These are phyloP conservation scores for Cotesia chilonis DNA, from an alignment of 1,140 invertebrate species.

Conservation along the genomic window DNA sequence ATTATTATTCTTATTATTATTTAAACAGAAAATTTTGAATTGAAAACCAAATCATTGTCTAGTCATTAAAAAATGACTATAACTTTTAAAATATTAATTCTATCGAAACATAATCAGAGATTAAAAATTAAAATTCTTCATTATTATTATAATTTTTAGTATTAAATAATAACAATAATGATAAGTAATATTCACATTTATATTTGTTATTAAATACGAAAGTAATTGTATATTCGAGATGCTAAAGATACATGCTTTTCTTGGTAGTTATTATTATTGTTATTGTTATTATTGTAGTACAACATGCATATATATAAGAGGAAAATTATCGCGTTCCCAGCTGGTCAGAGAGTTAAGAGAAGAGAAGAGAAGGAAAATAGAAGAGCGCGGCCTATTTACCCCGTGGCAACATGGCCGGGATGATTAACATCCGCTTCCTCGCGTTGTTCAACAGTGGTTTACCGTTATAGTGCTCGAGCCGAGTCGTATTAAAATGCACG, in stretches of 20 bases:
- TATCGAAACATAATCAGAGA: no score
- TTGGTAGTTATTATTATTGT: not conserved
- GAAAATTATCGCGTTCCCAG: constrained; percentile 42
- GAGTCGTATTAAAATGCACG: constrained; percentile 45
- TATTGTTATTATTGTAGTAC: not conserved
- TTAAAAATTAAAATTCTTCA: no score
- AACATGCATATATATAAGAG: constrained; percentile 39
- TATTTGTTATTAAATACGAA: not conserved
- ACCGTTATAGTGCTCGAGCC: constrained; percentile 33
- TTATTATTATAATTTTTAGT: no score
- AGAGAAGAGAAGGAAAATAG: constrained; percentile 15
- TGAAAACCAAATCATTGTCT: no score
- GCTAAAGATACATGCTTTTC: constrained; percentile 7
- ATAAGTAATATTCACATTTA: no score
- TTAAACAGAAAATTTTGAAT: no score
- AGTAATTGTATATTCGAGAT: not conserved
- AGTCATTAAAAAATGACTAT: no score
- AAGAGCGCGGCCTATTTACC: constrained; percentile 41
- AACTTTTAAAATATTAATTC: no score
- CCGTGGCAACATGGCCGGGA: constrained; percentile 35
- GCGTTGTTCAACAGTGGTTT: constrained; percentile 42
- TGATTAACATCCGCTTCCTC: constrained; percentile 45
- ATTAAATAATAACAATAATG: no score
- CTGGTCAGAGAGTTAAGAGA: not conserved
- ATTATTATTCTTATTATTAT: no score